Conservation (phyloP, 64 coral and sea anemone species). For the Acropora tenuis region DNA sequence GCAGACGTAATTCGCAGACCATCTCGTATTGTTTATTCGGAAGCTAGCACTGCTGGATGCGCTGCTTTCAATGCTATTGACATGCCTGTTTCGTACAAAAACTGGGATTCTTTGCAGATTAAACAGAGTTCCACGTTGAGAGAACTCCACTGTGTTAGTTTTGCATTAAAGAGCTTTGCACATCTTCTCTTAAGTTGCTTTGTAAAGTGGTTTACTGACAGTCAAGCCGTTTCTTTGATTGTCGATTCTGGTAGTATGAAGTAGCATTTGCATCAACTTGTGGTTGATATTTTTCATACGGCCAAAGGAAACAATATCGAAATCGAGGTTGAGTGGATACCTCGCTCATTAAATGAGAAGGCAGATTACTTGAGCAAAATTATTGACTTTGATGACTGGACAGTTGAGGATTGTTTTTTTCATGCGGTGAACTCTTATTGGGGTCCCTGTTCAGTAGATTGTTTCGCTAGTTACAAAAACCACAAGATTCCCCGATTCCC, state of each 20-base stretch:
- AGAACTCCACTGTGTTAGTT: not conserved
- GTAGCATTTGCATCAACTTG: constrained; percentile 34
- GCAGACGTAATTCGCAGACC: too few species aligned
- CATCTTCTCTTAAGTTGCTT: not conserved
- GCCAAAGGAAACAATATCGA: constrained; percentile 19
- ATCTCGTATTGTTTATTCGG: too few species aligned
- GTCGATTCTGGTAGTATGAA: constrained; percentile 61
- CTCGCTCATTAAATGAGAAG: constrained; percentile 32
- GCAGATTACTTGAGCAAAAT: constrained; percentile 66
- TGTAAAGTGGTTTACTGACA: constrained; percentile 67
- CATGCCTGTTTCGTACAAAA: too few species aligned
- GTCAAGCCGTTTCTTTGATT: constrained; percentile 54
- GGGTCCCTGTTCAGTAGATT: constrained; percentile 57
- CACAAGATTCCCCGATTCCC: not conserved
- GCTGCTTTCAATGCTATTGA: too few species aligned
- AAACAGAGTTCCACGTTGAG: too few species aligned
- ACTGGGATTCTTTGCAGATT: too few species aligned
- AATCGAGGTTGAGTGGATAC: constrained; percentile 36
- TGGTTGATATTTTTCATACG: not conserved
- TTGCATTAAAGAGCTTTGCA: constrained; percentile 33
- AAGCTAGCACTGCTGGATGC: too few species aligned
- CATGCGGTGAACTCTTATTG: not conserved
- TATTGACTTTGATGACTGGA: constrained; percentile 66
- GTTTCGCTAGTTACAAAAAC: constrained; percentile 52
- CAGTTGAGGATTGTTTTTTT: constrained; percentile 50